phyloP scores from a whole-genome alignment of 2,113 vertebrate species.

The Peromyscus californicus region DNA sequence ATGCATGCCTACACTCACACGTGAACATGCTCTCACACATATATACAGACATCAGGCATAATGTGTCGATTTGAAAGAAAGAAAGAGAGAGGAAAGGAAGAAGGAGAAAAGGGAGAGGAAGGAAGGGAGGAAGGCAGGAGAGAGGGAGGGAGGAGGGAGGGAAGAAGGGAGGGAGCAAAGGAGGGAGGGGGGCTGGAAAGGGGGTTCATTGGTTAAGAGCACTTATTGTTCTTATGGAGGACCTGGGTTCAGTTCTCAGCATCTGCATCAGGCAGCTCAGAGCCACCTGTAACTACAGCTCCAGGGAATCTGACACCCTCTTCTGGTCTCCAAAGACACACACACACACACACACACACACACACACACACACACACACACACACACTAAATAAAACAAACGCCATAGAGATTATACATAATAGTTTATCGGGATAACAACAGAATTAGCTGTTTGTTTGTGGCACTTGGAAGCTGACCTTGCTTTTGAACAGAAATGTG shows the following conservation, averaged over 20 bases:
- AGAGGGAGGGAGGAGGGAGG: no score
- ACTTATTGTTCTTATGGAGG: no score
- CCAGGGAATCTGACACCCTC: background rate
- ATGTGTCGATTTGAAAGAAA: background rate
- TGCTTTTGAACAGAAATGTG: constrained; percentile 11
- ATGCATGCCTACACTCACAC: background rate
- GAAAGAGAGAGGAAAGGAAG: background rate
- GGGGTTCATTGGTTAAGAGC: background rate
- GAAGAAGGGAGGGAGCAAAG: no score
- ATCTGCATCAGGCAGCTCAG: background rate
- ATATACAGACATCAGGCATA: background rate
- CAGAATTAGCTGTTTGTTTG: background rate
- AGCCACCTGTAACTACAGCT: background rate
- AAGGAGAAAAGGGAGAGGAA: no score
- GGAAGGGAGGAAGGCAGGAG: no score
- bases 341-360: background rate
- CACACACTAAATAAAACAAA: background rate
- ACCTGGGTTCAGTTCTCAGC: background rate
- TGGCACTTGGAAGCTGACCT: background rate
- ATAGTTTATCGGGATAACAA: background rate
- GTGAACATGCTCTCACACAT: no score
- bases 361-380: background rate
- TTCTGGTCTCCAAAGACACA: background rate
- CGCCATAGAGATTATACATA: no score
- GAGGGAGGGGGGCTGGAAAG: background rate